A percentile compares a stretch with the other conserved stretches of the same genome.
Evolutionary conservation across 1,140 invertebrate genomes (phyloP).

Genomic region (Temnothorax longispinosus): DNA sequence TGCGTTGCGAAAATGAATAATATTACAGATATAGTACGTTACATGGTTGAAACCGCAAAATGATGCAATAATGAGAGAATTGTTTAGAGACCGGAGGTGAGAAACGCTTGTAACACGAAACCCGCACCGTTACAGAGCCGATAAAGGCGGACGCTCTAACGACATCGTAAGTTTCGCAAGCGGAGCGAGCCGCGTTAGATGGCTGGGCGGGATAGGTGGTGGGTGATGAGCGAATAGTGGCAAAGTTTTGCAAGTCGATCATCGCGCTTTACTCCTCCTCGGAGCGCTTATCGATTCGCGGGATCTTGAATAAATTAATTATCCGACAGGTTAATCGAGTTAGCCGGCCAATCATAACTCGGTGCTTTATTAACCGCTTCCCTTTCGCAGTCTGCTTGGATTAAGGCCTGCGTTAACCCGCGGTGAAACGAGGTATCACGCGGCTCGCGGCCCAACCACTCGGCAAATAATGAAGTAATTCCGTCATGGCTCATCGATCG

Average conservation of each 20-base stretch:
- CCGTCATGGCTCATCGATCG: slow-evolving; percentile 5
- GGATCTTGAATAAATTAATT: slow-evolving; percentile 80
- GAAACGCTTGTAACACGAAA: slow-evolving; percentile 19
- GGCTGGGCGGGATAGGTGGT: background rate
- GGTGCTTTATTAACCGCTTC: slow-evolving; percentile 68
- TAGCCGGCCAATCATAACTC: slow-evolving; percentile 72
- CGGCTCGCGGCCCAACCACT: slow-evolving; percentile 13
- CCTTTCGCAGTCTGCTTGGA: background rate
- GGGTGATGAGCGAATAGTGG: background rate
- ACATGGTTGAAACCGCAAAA: background rate
- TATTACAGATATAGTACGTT: background rate
- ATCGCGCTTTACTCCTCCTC: slow-evolving; percentile 42
- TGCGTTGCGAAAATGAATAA: background rate
- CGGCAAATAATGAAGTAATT: slow-evolving; percentile 49
- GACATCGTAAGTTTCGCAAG: slow-evolving; percentile 63
- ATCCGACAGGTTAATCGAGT: slow-evolving; percentile 76
- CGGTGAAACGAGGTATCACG: background rate
- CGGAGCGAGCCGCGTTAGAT: slow-evolving; percentile 29
- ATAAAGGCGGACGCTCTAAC: slow-evolving; percentile 60
- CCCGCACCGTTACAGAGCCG: slow-evolving; percentile 35
- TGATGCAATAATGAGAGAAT: slow-evolving; percentile 1
- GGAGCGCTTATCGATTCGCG: slow-evolving; percentile 68
- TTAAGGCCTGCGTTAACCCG: slow-evolving; percentile 18
- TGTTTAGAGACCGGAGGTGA: slow-evolving; percentile 26
- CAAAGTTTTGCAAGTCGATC: slow-evolving; percentile 68